A percentile compares a stretch with the other conserved stretches of the same genome.
phyloP scores from a whole-genome alignment of 1,140 invertebrate species.

The Homalodisca vitripennis region DNA sequence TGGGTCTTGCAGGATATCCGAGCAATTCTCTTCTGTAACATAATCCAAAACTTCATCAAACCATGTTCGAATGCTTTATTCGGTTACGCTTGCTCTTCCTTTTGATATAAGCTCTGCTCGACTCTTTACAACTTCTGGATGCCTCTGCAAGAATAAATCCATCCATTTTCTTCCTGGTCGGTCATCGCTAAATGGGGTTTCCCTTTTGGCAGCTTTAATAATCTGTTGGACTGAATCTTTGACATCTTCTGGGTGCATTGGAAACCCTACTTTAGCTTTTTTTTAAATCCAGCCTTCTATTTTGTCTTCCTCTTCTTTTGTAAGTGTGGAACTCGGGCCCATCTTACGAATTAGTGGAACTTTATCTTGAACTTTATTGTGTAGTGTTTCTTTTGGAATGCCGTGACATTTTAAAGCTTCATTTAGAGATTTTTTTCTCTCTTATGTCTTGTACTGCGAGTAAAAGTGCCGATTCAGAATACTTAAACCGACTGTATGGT shows the following conservation, averaged over 20 bases:
- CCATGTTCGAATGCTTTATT: no score
- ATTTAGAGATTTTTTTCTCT: neutral
- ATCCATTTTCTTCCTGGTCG: conserved; percentile 30
- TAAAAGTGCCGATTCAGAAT: neutral
- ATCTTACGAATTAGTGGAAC: neutral
- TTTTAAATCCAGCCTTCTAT: conserved; percentile 40
- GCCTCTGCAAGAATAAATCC: conserved; percentile 9
- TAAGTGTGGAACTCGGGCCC: conserved; percentile 28
- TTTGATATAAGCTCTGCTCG: conserved; percentile 4
- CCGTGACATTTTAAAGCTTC: neutral
- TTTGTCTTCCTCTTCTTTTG: conserved; percentile 36
- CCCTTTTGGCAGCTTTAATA: conserved; percentile 32
- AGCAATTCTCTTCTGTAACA: no score
- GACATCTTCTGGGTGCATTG: conserved; percentile 41
- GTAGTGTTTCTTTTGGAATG: neutral
- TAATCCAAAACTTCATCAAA: no score
- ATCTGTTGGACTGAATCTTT: conserved; percentile 40
- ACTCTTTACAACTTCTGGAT: no score
- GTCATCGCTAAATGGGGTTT: conserved; percentile 18
- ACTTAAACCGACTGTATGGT: neutral
- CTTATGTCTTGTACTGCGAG: neutral
- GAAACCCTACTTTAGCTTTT: conserved; percentile 41
- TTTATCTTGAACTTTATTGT: neutral
- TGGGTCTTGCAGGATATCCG: no score
- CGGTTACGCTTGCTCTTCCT: neutral